These are phyloP conservation scores for Diarsia mendica DNA, from an alignment of 2,888 invertebrate species.

Conservation along the genomic window DNA sequence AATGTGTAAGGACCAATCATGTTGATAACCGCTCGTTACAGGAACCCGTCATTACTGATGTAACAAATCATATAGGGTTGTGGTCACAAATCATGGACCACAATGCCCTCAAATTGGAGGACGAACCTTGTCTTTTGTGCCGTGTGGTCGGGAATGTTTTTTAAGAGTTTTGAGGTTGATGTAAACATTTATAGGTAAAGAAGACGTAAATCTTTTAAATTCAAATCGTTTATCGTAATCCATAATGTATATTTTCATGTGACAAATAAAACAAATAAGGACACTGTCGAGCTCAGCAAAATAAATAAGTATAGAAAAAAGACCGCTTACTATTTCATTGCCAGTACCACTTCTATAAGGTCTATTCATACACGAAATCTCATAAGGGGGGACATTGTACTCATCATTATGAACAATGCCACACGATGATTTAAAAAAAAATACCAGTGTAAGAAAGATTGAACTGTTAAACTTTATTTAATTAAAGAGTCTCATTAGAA, in stretches of 20 bases:
- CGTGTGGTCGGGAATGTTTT: not conserved
- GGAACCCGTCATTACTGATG: conserved; percentile 50
- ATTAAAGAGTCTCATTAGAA: conserved; percentile 58
- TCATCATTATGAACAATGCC: too few relatives aligned
- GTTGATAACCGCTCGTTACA: conserved; percentile 53
- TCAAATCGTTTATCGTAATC: too few relatives aligned
- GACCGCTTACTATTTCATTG: too few relatives aligned
- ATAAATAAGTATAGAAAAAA: too few relatives aligned
- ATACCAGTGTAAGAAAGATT: conserved; percentile 19
- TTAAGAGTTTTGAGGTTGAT: not conserved
- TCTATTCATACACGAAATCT: too few relatives aligned
- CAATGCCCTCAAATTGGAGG: conserved; percentile 31
- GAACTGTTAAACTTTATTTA: conserved; percentile 52
- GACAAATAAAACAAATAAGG: too few relatives aligned
- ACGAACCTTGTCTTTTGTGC: conserved; percentile 24
- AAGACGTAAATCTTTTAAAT: too few relatives aligned
- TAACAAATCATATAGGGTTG: conserved; percentile 55
- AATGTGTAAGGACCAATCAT: conserved; percentile 58
- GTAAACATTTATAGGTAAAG: not conserved
- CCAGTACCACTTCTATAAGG: too few relatives aligned
- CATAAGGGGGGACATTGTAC: too few relatives aligned
- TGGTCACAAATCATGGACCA: conserved; percentile 47
- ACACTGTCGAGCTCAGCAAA: too few relatives aligned
- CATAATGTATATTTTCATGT: too few relatives aligned
- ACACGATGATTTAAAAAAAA: too few relatives aligned